phyloP scores from a whole-genome alignment of 2,888 invertebrate species.

The Aphodius granarius region DNA sequence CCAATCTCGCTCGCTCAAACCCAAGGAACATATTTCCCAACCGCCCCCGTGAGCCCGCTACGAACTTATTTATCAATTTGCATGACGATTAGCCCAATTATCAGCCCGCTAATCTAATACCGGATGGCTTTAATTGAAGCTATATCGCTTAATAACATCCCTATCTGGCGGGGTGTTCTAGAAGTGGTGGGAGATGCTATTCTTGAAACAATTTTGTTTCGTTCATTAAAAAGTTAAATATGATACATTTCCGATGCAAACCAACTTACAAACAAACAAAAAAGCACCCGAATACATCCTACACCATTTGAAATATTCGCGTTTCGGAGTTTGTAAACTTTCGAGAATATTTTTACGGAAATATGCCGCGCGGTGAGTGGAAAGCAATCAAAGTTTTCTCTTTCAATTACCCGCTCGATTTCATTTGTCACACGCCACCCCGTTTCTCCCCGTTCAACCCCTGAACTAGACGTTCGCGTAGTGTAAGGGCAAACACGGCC shows the following conservation, averaged over 20 bases:
- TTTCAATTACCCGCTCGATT: background rate
- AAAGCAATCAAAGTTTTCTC: background rate
- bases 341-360: background rate
- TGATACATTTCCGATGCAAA: background rate
- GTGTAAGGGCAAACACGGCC: background rate
- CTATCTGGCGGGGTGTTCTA: background rate
- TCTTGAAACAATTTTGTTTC: background rate
- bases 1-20: background rate
- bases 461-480: background rate
- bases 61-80: constrained; percentile 10
- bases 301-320: background rate
- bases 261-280: background rate
- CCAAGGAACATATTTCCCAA: background rate
- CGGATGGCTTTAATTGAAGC: background rate
- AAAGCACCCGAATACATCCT: background rate
- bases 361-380: background rate
- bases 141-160: background rate
- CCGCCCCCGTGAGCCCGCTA: background rate
- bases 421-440: background rate
- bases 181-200: background rate
- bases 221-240: background rate
- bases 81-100: constrained; percentile 8
- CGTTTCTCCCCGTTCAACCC: background rate
- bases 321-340: background rate
- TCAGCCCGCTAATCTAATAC: background rate